Base-by-base conservation (phyloP, 2,797 vertebrate genomes). In the Pelodytes ibericus region DNA sequence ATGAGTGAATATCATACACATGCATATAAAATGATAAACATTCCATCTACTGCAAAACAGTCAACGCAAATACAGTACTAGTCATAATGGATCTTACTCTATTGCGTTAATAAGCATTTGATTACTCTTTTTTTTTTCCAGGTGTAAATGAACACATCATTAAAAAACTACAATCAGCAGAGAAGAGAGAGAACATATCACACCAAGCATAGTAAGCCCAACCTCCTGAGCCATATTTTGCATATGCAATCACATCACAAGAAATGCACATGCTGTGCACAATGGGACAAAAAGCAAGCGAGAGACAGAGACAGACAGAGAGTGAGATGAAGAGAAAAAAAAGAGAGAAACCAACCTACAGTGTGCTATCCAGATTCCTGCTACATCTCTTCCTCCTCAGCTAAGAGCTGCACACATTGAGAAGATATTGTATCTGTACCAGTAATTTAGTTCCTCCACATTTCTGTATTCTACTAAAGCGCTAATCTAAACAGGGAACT, bases 231-330 rank as follows among this genome's bases (percentile, higher is more conserved):
- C 61, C 76, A 62, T 47, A 79, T 79, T 79, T 79, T 79, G 76
- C 76, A 79, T 79, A 79, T 68, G 71, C 76, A 79, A 73, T 73
- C 76, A 79, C 76, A 79, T 79, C 76, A 75, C 68, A 75, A 89
- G 90, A 86, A 89, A 90, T 91, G 87, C 85, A 87, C 91, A 90
- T 88, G 88, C 90, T 87, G 89, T 88, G 83, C 82, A 86, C 88
- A 87, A 87, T 90, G 87, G 90, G 90, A 90, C 91, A 91, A 92
- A 89, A 88, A 87, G 88, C 88, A 90, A 78, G 90, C 86, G 87
- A 85, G 77, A 65, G 80, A 73, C 71, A 49, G 63, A 62, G 60
- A 39, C 89, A 86, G 87, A 82, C 75, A 62, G 64, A 41, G 91
- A 82, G 60, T 24, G 89, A 86, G 86, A 82, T 75, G 47, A 75